Percentiles rank a stretch among this genome's conserved stretches.
Conservation (phyloP, 2,797 vertebrate genomes). For the Carcharodon carcharias region DNA sequence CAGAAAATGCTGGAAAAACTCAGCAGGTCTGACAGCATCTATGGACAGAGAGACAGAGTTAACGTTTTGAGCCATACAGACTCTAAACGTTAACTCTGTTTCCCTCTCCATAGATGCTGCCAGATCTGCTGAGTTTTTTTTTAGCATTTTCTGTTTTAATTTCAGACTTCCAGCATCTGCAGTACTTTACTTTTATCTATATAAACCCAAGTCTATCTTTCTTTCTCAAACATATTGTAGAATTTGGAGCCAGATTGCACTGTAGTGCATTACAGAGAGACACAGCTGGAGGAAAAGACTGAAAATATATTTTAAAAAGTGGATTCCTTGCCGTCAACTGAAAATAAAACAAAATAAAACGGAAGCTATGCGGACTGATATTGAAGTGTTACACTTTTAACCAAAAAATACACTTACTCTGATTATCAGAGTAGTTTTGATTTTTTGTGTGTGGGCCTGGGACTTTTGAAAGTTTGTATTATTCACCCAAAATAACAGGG, state of each 20-base stretch:
- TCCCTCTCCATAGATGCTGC: too few species aligned
- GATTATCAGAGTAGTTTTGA: not conserved
- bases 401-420: not conserved
- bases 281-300: not conserved
- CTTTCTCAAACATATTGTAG: not conserved
- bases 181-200: too few species aligned
- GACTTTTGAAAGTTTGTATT: not conserved
- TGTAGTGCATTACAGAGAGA: too few species aligned
- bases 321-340: not conserved
- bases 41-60: too few species aligned
- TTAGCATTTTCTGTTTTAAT: too few species aligned
- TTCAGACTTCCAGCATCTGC: too few species aligned
- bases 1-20: too few species aligned
- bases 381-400: not conserved
- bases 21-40: too few species aligned
- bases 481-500: not conserved
- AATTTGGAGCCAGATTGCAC: not conserved
- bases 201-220: not conserved
- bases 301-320: not conserved
- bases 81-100: too few species aligned
- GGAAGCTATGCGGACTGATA: too few species aligned
- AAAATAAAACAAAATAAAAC: not conserved
- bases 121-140: too few species aligned
- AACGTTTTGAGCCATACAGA: too few species aligned
- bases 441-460: not conserved